Base-by-base conservation (phyloP, 2,797 vertebrate species). In the Pterois miles region DNA sequence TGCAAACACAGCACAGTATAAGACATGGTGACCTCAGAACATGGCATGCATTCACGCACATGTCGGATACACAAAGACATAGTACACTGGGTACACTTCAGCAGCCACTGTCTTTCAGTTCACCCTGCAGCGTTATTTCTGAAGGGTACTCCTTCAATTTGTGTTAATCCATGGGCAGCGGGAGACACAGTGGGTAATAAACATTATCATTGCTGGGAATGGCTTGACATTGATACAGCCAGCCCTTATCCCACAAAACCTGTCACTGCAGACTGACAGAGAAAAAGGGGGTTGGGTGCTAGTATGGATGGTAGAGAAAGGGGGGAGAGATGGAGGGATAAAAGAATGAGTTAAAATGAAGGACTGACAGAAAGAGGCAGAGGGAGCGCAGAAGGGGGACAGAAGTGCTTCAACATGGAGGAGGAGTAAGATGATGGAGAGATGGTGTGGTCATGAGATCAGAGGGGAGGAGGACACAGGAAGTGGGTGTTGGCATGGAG, bases 191-290 rank as follows among this genome's bases (percentile, higher is more conserved):
- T 85, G 88, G 90, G 92, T 92, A 93, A 94, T 94, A 94, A 93
- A 94, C 91, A 93, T 94, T 95, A 93, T 92, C 91, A 95, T 94
- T 94, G 93, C 89, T 92, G 89, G 71, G 86, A 94, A 93, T 91
- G 88, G 91, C 80, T 93, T 94, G 93, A 94, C 94, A 94, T 94
- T 95, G 91, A 95, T 89, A 92, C 89, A 83, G 88, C 38, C 86
- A 83, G 85, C 85, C 74, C 57, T 65, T 72, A 87, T 89, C 66
- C 75, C 87, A 83, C 87, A 85, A 86, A 91, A 89, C 73, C 82
- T 91, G 89, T 90, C 91, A 88, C 50, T 77, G 87, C 82, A 82
- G 82, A 89, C 70, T 87, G 82, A 77, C 80, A 88, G 75, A 81
- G 68, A 65, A 74, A 73, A 9, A 20, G 56, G 71, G 78, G 78